A percentile compares a stretch with the other conserved stretches of the same genome.
Evolutionary conservation across 2,113 vertebrate genomes (phyloP).

Genomic region (Chloropsis cyanopogon): DNA sequence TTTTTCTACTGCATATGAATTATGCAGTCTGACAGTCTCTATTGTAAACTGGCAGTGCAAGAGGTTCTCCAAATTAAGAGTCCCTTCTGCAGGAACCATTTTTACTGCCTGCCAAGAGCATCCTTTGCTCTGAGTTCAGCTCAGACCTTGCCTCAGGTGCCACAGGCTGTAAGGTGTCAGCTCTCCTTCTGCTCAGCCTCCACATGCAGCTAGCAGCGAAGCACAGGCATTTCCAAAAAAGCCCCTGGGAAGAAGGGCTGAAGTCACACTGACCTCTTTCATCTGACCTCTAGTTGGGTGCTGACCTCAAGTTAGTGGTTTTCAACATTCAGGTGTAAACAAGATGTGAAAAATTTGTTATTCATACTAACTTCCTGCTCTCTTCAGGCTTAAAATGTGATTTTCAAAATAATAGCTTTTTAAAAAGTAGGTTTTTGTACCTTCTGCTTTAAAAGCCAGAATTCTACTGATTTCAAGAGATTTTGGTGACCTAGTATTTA

Average conservation of each 20-base stretch:
- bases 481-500: not conserved
- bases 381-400: not conserved
- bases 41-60: not conserved
- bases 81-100: not conserved
- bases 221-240: not conserved
- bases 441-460: not conserved
- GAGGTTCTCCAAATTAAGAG: constrained; percentile 30
- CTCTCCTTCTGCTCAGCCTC: not conserved
- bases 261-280: not conserved
- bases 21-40: constrained; percentile 19
- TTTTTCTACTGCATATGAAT: not conserved
- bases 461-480: not conserved
- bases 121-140: not conserved
- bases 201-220: not conserved
- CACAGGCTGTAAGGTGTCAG: not conserved
- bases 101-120: not conserved
- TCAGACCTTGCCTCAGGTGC: not conserved
- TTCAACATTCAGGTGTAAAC: not conserved
- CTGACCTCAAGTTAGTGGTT: not conserved
- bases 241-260: not conserved
- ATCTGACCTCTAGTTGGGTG: not conserved
- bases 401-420: not conserved
- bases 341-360: not conserved
- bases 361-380: not conserved
- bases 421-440: fast-evolving